Evolutionary conservation across 2,797 vertebrate species (phyloP), one percentile per base, ranked within the genome.

Genomic region (Decapterus maruadsi): DNA sequence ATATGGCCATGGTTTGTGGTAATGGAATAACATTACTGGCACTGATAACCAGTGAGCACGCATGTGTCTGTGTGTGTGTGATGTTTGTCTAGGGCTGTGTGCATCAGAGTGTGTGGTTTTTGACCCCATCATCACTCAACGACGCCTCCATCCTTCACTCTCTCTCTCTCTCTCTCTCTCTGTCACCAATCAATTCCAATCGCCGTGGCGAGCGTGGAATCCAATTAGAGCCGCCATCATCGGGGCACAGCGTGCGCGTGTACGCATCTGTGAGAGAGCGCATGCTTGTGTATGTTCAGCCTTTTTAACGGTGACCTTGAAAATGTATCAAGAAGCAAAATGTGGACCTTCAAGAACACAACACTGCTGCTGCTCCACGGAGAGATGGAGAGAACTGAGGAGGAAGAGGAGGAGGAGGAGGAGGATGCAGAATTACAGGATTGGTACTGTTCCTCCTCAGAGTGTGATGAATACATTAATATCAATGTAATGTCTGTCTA

Each of bases 151-250:
- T 76, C 83, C 79, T 77, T 71, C 68, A 65, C 62, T 68, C 53
- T 74, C 51, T 74, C 69, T 40, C 43, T 26, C 29, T 20, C 29
- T 72, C 42, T 67, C 48, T 59, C 69, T 75, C 57, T 58, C 75
- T 34, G 80, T 75, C n/a, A 14, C 77, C 75, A 82, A 90, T 92
- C 87, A 87, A 88, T 90, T 87, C 77, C 83, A 83, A 68, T 79
- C 55, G 42, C 76, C 1, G 26, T 2, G 16, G 68, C 53, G 0
- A 70, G 78, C 68, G 1, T 81, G 70, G 65, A 66, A 90, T 87
- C 79, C 78, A 87, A 86, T 91, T 90, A 88, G 84, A 85, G 77
- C 45, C 0, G 48, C 77, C 40, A 8, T 74, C 55, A 20, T 78
- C 75, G 67, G 72, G 64, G 50, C 13, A 2, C 53, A 75, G 29